Evolutionary conservation across 2,888 invertebrate genomes (phyloP).

Genomic region (Drosophila dives): DNA sequence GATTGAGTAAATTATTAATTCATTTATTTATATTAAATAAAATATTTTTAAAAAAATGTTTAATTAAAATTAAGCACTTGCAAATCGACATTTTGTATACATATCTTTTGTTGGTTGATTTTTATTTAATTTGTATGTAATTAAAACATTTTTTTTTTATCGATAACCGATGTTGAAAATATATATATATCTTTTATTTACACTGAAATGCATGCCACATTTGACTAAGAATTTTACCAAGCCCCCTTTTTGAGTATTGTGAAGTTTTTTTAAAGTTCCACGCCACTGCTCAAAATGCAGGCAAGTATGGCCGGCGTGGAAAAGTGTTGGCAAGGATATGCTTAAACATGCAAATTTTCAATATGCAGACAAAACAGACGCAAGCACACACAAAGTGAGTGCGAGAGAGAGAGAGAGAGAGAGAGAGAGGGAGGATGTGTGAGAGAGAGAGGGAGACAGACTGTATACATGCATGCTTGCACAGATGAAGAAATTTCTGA

Average conservation of each 20-base stretch:
- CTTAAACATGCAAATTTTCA: constrained; percentile 84
- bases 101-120: neutral
- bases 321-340: constrained; percentile 80
- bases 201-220: neutral
- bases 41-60: no score
- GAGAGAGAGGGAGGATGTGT: neutral
- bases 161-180: neutral
- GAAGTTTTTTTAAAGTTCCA: neutral
- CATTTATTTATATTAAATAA: no score
- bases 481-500: constrained; percentile 55
- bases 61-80: no score
- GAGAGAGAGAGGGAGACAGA: constrained; percentile 6
- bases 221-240: neutral
- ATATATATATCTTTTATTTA: fast-evolving
- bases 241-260: neutral
- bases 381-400: constrained; percentile 11
- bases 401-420: neutral
- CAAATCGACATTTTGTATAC: neutral
- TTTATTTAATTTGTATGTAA: neutral
- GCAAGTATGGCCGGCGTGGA: constrained; percentile 61
- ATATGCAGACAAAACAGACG: constrained; percentile 78
- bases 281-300: constrained; percentile 27
- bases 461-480: constrained; percentile 64
- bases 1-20: no score
- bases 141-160: neutral